phyloP scores from a whole-genome alignment of 2,888 invertebrate genomes.

The Erebia palarica region DNA sequence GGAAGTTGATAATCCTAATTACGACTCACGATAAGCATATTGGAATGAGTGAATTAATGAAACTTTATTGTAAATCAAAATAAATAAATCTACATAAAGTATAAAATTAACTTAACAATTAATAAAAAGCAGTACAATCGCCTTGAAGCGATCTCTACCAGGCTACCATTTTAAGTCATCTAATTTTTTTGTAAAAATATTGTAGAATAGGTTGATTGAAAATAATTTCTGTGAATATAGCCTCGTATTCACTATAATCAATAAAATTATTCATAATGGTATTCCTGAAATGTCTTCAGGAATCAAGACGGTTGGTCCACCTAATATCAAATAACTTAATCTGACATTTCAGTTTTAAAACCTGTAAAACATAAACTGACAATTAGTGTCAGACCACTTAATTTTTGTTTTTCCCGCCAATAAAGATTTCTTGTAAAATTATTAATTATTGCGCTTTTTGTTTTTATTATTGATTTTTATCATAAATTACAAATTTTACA shows the following conservation, averaged over 20 bases:
- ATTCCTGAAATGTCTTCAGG: background rate
- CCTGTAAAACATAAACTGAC: background rate
- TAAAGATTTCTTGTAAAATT: background rate
- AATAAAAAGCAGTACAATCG: no score
- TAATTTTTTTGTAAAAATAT: no score
- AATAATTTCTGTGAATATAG: background rate
- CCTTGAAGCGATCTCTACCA: no score
- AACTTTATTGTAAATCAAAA: no score
- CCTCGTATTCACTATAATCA: background rate
- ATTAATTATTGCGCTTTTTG: background rate
- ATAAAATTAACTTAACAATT: no score
- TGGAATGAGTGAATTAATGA: no score
- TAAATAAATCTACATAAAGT: no score
- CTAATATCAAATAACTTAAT: background rate
- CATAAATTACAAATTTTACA: background rate
- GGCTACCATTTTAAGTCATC: no score
- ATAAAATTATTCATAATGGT: background rate
- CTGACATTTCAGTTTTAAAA: background rate
- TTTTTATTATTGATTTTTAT: background rate
- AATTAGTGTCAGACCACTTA: background rate
- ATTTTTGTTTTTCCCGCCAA: conserved; percentile 7
- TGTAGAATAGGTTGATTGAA: no score
- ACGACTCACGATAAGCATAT: no score
- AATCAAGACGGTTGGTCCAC: conserved; percentile 1
- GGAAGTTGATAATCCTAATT: no score